A percentile compares a stretch with the other conserved stretches of the same genome.
Evolutionary conservation across 2,113 vertebrate species (phyloP).

Genomic region (Oreochromis niloticus): DNA sequence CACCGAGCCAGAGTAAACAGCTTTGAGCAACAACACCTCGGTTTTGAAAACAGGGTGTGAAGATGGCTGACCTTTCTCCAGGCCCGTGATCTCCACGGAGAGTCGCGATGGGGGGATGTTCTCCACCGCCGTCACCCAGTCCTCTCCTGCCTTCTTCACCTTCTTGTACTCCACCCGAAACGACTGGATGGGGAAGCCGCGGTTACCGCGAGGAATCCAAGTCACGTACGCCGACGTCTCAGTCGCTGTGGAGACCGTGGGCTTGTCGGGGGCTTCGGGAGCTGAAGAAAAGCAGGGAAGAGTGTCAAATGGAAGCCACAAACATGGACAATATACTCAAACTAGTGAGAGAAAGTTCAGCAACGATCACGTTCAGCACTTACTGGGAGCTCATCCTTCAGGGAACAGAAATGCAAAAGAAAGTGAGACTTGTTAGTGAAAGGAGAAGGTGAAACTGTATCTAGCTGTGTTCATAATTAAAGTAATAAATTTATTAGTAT

Average conservation of each 20-base stretch:
- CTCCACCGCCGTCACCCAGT: slow-evolving; percentile 89
- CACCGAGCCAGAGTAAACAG: neutral
- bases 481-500: slow-evolving; percentile 19
- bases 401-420: slow-evolving; percentile 52
- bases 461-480: neutral
- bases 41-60: neutral
- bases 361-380: slow-evolving; percentile 30
- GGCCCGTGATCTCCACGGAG: slow-evolving; percentile 88
- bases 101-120: slow-evolving; percentile 94
- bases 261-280: slow-evolving; percentile 94
- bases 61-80: slow-evolving; percentile 86
- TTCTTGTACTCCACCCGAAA: slow-evolving; percentile 94
- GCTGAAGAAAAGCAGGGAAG: slow-evolving; percentile 76
- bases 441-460: neutral
- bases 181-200: slow-evolving; percentile 93
- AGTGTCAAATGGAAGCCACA: neutral
- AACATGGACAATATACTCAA: neutral
- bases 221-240: slow-evolving; percentile 95
- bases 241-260: slow-evolving; percentile 92
- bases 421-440: slow-evolving; percentile 5
- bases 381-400: slow-evolving; percentile 69
- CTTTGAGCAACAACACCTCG: neutral
- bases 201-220: slow-evolving; percentile 95
- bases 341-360: neutral
- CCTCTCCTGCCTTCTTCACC: slow-evolving; percentile 83